phyloP scores from a whole-genome alignment of 2,113 vertebrate species.

The Nesoenas mayeri region DNA sequence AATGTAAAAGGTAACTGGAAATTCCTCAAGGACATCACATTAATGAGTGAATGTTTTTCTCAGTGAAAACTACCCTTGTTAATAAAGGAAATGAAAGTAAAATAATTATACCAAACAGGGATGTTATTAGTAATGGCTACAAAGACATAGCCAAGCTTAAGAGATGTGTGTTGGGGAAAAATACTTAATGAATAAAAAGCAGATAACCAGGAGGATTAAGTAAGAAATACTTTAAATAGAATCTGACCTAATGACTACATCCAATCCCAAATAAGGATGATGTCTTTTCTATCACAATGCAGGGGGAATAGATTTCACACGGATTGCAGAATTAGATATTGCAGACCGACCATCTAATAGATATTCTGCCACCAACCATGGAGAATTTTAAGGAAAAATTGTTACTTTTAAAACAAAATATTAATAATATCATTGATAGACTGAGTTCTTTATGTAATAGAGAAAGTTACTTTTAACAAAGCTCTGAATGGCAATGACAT shows the following conservation, averaged over 20 bases:
- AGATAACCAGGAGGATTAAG: background rate
- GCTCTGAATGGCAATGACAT: background rate
- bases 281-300: background rate
- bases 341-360: background rate
- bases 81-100: background rate
- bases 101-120: background rate
- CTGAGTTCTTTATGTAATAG: background rate
- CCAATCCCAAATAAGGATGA: background rate
- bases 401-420: background rate
- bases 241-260: background rate
- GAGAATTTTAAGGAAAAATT: rapidly evolving
- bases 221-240: background rate
- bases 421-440: background rate
- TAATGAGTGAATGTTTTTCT: background rate
- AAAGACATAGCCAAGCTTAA: background rate
- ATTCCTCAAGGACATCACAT: background rate
- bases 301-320: background rate
- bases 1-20: background rate
- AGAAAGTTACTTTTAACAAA: background rate
- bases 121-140: background rate
- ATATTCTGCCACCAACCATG: background rate
- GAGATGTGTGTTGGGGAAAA: background rate
- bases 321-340: background rate
- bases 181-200: background rate
- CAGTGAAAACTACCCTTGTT: background rate